phyloP scores from a whole-genome alignment of 2,113 vertebrate species.

The Eclectus roratus region DNA sequence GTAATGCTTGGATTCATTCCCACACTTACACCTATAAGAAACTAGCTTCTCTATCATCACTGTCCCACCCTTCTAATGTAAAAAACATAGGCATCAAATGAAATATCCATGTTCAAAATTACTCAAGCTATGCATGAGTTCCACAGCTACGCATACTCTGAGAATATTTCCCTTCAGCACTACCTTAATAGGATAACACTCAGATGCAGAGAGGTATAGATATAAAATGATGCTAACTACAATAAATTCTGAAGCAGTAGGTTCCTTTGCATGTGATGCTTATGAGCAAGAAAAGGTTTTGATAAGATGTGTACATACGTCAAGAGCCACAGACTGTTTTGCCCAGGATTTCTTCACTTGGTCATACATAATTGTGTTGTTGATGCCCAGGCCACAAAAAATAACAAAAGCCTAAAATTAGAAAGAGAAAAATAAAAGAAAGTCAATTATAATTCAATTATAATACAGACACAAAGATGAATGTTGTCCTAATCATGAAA shows the following conservation, averaged over 20 bases:
- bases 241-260: neutral
- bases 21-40: neutral
- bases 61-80: neutral
- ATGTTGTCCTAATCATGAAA: neutral
- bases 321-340: conserved; percentile 97
- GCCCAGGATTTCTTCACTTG: conserved; percentile 99
- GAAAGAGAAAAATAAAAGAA: conserved; percentile 17
- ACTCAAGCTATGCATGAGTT: neutral
- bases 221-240: neutral
- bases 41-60: neutral
- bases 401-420: conserved; percentile 93
- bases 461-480: conserved; percentile 14
- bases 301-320: conserved; percentile 79
- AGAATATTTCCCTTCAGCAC: neutral
- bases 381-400: conserved; percentile 98
- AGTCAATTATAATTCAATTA: neutral
- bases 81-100: neutral
- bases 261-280: neutral
- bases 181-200: neutral
- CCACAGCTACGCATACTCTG: neutral
- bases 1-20: neutral
- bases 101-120: neutral
- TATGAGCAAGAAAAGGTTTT: neutral
- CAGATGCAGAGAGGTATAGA: neutral
- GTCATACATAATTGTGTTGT: conserved; percentile 99